Evolutionary conservation across 1,140 invertebrate species (phyloP).

Genomic region (Hycleus phaleratus): DNA sequence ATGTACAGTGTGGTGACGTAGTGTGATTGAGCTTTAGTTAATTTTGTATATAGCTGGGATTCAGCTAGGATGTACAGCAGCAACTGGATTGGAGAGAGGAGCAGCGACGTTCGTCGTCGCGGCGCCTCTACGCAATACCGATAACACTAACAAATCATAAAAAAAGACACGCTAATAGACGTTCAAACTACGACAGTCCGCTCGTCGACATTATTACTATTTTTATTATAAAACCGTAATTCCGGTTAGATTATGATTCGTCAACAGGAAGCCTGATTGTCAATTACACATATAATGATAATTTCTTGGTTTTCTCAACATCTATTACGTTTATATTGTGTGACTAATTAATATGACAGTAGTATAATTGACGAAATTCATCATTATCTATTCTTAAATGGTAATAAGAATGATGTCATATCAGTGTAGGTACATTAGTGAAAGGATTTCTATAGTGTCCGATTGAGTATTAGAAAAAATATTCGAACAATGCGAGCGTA

Average conservation of each 20-base stretch:
- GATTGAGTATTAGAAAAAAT: too few relatives aligned
- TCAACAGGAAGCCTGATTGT: constrained; percentile 1
- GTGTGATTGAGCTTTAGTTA: constrained; percentile 25
- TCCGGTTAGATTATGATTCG: constrained; percentile 10
- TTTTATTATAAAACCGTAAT: constrained; percentile 14
- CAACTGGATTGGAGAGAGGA: not conserved
- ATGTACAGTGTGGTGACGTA: constrained; percentile 9
- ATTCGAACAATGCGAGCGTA: too few relatives aligned
- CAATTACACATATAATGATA: too few relatives aligned
- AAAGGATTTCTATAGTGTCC: too few relatives aligned
- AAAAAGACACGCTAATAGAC: not conserved
- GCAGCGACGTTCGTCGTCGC: constrained; percentile 8
- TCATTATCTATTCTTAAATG: too few relatives aligned
- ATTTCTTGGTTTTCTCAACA: too few relatives aligned
- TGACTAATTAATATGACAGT: too few relatives aligned
- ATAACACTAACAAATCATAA: constrained; percentile 10
- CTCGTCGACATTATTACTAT: not conserved
- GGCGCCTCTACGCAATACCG: constrained; percentile 8
- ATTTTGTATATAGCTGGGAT: constrained; percentile 30
- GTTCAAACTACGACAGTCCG: too few relatives aligned
- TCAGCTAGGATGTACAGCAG: constrained; percentile 2
- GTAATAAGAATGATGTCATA: too few relatives aligned
- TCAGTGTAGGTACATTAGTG: too few relatives aligned
- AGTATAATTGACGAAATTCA: too few relatives aligned
- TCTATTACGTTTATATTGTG: too few relatives aligned